These are phyloP conservation scores for Rhynchopsitta pachyrhyncha DNA, from an alignment of 2,113 vertebrate species.

Conservation along the genomic window DNA sequence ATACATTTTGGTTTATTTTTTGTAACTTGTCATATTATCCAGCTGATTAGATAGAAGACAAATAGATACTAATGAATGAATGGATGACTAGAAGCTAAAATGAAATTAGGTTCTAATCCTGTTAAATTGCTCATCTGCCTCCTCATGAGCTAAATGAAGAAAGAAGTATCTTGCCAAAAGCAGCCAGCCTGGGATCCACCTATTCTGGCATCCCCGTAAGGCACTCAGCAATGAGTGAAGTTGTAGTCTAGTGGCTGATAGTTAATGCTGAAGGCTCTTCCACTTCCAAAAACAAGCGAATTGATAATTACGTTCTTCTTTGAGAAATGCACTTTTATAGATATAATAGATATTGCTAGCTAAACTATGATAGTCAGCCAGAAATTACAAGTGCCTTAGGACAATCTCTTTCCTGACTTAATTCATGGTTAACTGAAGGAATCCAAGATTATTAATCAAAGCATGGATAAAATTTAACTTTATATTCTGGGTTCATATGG, in stretches of 20 bases:
- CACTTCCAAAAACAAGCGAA: neutral
- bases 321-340: neutral
- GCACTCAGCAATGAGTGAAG: neutral
- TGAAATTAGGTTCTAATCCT: neutral
- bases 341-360: neutral
- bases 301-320: neutral
- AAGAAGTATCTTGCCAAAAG: neutral
- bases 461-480: neutral
- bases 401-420: neutral
- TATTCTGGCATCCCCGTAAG: neutral
- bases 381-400: neutral
- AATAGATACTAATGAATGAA: neutral
- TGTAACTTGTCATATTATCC: neutral
- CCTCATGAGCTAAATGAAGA: neutral
- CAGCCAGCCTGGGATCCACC: neutral
- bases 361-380: neutral
- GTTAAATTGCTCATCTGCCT: neutral
- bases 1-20: neutral
- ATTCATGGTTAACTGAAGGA: neutral
- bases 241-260: neutral
- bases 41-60: neutral
- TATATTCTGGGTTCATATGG: fast-evolving
- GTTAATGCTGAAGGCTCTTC: neutral
- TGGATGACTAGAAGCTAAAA: neutral
- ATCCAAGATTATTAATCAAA: neutral